Percentiles rank a stretch among this genome's conserved stretches.
Conservation (phyloP, 2,888 invertebrate species). For the Phorcus lineatus region DNA sequence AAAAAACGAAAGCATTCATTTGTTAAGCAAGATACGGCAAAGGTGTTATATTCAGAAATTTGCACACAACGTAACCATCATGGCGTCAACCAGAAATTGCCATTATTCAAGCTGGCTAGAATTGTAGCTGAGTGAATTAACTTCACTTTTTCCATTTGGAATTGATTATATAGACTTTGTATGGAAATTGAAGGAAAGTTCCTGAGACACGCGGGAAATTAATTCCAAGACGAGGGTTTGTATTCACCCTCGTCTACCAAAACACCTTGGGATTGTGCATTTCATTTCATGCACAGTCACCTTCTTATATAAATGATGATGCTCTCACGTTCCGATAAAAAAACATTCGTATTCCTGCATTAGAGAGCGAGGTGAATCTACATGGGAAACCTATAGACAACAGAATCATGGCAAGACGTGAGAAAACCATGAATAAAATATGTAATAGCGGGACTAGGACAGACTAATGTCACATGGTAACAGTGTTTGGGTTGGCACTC, state of each 20-base stretch:
- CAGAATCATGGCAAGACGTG: neutral
- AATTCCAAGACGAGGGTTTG: neutral
- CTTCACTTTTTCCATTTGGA: constrained; percentile 16
- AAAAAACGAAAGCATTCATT: neutral
- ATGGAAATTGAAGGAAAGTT: constrained; percentile 16
- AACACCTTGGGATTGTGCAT: neutral
- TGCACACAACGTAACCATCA: neutral
- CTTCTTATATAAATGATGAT: neutral
- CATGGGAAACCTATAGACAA: constrained; percentile 4
- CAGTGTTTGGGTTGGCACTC: neutral
- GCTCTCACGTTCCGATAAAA: neutral
- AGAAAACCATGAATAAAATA: constrained; percentile 19
- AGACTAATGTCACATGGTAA: neutral
- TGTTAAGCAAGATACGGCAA: neutral
- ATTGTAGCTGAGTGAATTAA: neutral
- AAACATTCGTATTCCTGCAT: neutral
- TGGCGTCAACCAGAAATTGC: constrained; percentile 5
- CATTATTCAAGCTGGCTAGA: constrained; percentile 1
- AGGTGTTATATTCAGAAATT: constrained; percentile 7
- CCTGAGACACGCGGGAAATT: constrained; percentile 6
- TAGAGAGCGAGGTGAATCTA: neutral
- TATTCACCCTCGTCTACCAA: neutral
- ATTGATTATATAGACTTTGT: constrained; percentile 22
- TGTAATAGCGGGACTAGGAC: neutral
- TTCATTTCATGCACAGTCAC: constrained; percentile 14